phyloP scores from a whole-genome alignment of 2,113 vertebrate genomes.

The Catharus minimus region DNA sequence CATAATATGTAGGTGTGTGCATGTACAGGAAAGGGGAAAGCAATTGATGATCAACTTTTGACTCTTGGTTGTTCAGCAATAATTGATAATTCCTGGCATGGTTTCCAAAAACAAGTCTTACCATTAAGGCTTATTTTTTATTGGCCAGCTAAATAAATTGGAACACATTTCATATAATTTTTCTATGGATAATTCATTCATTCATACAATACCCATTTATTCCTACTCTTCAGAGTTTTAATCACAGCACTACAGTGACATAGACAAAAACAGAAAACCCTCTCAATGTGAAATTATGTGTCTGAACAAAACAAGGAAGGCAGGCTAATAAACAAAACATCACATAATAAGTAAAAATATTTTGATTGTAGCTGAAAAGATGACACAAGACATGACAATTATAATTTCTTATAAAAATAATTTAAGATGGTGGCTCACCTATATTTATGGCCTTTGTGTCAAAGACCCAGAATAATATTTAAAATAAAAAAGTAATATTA shows the following conservation, averaged over 20 bases:
- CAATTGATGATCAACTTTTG: not conserved
- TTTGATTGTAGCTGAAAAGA: not conserved
- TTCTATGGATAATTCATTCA: not conserved
- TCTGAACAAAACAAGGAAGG: not conserved
- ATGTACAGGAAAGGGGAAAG: fast-evolving
- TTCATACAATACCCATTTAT: not conserved
- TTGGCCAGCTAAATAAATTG: not conserved
- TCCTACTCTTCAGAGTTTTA: not conserved
- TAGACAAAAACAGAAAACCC: not conserved
- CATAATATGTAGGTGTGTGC: fast-evolving
- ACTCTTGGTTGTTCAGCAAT: not conserved
- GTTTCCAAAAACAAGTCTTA: not conserved
- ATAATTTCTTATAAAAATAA: fast-evolving
- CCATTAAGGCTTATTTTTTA: not conserved
- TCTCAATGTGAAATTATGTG: not conserved
- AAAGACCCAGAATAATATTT: not conserved
- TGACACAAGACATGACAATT: not conserved
- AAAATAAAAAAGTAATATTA: not conserved
- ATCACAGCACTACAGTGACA: not conserved
- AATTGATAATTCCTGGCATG: not conserved
- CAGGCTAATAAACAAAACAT: not conserved
- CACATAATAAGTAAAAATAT: not conserved
- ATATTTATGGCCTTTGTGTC: not conserved
- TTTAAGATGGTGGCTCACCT: not conserved
- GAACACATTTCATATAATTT: not conserved